Base-by-base conservation (phyloP, 1,140 invertebrate genomes). In the Popillia japonica region DNA sequence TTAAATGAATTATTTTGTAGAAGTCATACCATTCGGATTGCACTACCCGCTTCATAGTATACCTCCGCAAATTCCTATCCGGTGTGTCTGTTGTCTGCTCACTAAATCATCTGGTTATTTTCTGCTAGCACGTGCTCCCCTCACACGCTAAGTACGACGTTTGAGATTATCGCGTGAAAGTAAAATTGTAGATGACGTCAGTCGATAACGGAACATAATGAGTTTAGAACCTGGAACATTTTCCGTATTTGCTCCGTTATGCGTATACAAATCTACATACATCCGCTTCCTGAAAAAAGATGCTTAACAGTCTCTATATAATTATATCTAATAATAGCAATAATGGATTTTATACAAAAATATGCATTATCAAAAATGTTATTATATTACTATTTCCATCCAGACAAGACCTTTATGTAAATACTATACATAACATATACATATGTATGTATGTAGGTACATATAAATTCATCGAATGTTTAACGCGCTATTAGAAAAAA, bases 31-130 rank as follows among this genome's bases (percentile, higher is more conserved):
- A 48, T 48, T 48, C 2, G 44, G 0, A 48, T 48, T 48, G 8
- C 44, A 27, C 8, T 22, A 6, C 61, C 17, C 61, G 20, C 61
- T 17, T 3, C n/a, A 9, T 23, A 22, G 10, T 68, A 27, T 68
- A 68, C 61, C 61, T 34, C 11, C 22, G 61, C 61, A 27, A 68
- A 27, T 68, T 68, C 61, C 61, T 22, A 4, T 68, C 22, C 61
- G 61, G 61, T 68, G 22, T 34, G 61, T 68, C 20, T 68, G 61
- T 27, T 22, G 22, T 14, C 61, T 27, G 61, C 9, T 27, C 61
- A 68, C 22, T 68, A 68, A 68, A 68, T 68, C 61, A 34, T 34
- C 27, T 34, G 61, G 61, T 68, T 68, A 68, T 68, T 68, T 68
- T 68, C 61, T 68, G 10, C 61, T 34, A 23, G 22, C 61, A 68